Conservation (phyloP, 2,113 vertebrate species). For the Pan troglodytes region DNA sequence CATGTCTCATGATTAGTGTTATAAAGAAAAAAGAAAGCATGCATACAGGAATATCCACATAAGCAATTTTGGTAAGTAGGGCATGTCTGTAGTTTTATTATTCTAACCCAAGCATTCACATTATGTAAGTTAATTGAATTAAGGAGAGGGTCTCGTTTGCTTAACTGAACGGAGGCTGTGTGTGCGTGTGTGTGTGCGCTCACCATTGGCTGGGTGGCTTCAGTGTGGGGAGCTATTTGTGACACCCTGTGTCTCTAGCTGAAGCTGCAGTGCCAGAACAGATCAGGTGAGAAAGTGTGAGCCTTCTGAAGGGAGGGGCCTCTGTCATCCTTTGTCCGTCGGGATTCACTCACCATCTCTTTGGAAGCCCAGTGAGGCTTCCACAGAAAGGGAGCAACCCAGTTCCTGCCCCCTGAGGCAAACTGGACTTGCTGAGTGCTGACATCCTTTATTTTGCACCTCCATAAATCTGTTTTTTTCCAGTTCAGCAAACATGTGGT, state of each 20-base stretch:
- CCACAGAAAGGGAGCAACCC: no score
- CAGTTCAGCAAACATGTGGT: neutral
- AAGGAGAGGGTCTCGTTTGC: neutral
- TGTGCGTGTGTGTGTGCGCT: rapidly evolving
- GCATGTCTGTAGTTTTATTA: neutral
- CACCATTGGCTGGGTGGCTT: neutral
- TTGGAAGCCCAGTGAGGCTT: neutral
- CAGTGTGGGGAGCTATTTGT: neutral
- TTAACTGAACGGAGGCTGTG: no score
- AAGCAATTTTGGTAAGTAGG: neutral
- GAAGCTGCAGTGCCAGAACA: neutral
- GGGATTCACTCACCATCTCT: neutral
- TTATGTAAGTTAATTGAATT: neutral
- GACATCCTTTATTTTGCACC: neutral
- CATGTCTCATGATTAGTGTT: neutral
- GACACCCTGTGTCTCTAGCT: neutral
- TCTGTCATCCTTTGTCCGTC: no score
- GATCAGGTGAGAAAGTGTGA: rapidly evolving
- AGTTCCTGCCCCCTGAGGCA: no score
- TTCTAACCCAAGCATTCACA: neutral
- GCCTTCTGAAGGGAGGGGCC: neutral
- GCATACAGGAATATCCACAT: neutral
- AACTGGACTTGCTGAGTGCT: neutral
- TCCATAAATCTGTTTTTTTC: neutral
- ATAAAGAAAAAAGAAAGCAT: neutral